A percentile compares a stretch with the other conserved stretches of the same genome.
These are phyloP conservation scores for Zosterops japonicus DNA, from an alignment of 2,113 vertebrate genomes.

Conservation along the genomic window DNA sequence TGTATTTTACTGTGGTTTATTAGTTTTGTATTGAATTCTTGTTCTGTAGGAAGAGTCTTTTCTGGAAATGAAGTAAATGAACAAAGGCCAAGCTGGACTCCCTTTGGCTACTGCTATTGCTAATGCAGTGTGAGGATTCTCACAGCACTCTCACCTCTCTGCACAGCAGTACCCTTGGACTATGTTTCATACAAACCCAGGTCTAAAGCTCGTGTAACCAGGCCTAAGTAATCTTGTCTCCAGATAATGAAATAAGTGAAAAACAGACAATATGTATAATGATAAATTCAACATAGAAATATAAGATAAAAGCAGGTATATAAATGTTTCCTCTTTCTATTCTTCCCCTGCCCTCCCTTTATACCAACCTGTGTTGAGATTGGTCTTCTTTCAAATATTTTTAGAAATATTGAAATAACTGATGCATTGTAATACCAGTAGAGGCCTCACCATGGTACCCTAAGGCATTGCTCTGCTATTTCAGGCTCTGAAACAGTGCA, in stretches of 20 bases:
- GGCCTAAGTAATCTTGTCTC: neutral
- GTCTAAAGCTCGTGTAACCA: neutral
- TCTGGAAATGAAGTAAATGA: neutral
- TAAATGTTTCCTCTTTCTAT: neutral
- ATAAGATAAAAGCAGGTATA: neutral
- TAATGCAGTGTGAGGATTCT: neutral
- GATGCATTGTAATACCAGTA: conserved; percentile 16
- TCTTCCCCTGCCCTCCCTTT: neutral
- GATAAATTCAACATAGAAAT: neutral
- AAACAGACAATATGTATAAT: neutral
- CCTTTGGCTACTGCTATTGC: neutral
- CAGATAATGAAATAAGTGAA: neutral
- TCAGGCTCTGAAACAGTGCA: conserved; percentile 1
- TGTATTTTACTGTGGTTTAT: neutral
- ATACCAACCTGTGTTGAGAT: neutral
- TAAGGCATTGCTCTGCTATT: conserved; percentile 32
- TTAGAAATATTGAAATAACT: conserved; percentile 52
- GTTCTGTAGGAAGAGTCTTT: neutral
- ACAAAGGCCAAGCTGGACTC: neutral
- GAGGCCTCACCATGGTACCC: conserved; percentile 16
- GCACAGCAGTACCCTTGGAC: neutral
- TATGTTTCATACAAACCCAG: neutral
- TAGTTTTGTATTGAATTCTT: neutral
- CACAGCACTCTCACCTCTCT: neutral
- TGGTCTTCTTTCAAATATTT: conserved; percentile 34